Conservation (phyloP, 2,113 vertebrate genomes). For the Lasiurus borealis region DNA sequence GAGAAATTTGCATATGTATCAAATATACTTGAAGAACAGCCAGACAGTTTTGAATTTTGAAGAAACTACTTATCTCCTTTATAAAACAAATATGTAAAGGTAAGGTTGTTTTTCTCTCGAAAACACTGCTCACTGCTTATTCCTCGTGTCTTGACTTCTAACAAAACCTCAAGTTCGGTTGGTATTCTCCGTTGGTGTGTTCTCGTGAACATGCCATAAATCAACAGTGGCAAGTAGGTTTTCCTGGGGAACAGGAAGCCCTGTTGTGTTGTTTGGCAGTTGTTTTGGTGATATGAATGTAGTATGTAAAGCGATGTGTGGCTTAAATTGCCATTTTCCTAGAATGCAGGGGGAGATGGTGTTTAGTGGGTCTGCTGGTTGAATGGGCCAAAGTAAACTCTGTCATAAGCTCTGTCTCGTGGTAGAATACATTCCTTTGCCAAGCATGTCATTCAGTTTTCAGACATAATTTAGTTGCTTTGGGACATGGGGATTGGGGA, state of each 20-base stretch:
- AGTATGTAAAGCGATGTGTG: conserved; percentile 2
- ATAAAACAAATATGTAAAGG: not conserved
- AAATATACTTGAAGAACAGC: conserved; percentile 34
- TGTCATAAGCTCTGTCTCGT: conserved; percentile 16
- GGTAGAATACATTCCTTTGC: conserved; percentile 43
- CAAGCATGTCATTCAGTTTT: conserved; percentile 77
- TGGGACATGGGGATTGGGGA: conserved; percentile 15
- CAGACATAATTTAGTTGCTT: conserved; percentile 69
- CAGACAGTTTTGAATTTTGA: not conserved
- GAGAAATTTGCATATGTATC: not conserved
- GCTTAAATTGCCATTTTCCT: conserved; percentile 62
- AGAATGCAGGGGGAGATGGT: conserved; percentile 49
- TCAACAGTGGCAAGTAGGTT: not conserved
- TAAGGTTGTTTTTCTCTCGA: conserved; percentile 34
- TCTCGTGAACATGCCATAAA: not conserved
- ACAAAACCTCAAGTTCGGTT: conserved; percentile 1
- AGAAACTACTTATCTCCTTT: conserved; percentile 12
- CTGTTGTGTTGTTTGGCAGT: conserved; percentile 57
- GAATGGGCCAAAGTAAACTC: conserved; percentile 72
- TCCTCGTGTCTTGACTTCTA: conserved; percentile 46
- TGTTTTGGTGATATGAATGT: not conserved
- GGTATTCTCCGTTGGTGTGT: not conserved
- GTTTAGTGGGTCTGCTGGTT: conserved; percentile 48
- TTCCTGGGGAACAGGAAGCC: conserved; percentile 58
- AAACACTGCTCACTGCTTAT: not conserved